Percentiles rank a stretch among this genome's conserved stretches.
Conservation (phyloP, 2,888 invertebrate species). For the Leptopilina syphax region DNA sequence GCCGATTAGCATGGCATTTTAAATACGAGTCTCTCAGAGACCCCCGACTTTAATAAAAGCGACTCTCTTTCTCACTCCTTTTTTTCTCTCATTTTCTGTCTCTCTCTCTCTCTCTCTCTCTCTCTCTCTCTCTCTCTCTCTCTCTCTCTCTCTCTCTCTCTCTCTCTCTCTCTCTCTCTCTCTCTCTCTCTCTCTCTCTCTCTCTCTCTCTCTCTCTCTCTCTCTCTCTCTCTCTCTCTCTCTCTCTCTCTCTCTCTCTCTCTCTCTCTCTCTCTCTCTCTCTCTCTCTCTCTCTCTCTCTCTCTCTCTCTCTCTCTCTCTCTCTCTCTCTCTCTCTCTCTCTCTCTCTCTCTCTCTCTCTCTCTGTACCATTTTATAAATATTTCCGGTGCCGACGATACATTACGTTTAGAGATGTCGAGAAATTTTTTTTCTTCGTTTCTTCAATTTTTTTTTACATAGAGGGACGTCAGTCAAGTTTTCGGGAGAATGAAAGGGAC, state of each 20-base stretch:
- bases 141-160: conserved; percentile 11
- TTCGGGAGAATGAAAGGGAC: conserved; percentile 10
- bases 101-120: conserved; percentile 7
- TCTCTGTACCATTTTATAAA: conserved; percentile 24
- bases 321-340: not conserved
- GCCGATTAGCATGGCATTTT: conserved; percentile 40
- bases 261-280: not conserved
- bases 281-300: not conserved
- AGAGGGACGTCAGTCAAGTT: conserved; percentile 30
- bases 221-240: not conserved
- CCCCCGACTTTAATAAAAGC: conserved; percentile 13
- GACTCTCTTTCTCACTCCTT: not conserved
- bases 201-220: not conserved
- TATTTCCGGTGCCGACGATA: conserved; percentile 27
- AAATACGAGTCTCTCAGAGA: conserved; percentile 26
- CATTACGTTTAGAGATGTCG: conserved; percentile 20
- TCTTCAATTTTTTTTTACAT: not conserved
- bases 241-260: not conserved
- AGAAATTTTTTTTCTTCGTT: not conserved
- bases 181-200: not conserved
- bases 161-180: not conserved
- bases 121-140: conserved; percentile 17
- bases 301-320: not conserved
- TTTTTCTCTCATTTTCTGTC: not conserved
- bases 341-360: not conserved